Evolutionary conservation across 2,797 vertebrate genomes (phyloP).

Genomic region (Salmo trutta): DNA sequence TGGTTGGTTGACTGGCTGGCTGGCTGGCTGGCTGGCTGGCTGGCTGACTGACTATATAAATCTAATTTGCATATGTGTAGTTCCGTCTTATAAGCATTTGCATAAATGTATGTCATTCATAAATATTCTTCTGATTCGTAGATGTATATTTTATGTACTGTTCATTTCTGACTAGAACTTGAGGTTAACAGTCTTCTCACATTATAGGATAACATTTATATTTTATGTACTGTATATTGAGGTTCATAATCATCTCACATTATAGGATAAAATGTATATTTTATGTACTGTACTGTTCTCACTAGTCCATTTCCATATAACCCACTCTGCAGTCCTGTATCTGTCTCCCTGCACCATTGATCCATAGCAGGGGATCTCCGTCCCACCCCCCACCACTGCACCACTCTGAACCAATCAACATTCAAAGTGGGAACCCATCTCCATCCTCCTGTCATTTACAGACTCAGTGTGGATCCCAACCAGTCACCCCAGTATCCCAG

Average conservation of each 20-base stretch:
- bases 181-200: not conserved
- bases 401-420: constrained; percentile 24
- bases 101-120: not conserved
- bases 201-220: not conserved
- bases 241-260: not conserved
- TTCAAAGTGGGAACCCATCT: constrained; percentile 20
- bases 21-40: too few species aligned
- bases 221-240: not conserved
- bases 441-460: not conserved
- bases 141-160: not conserved
- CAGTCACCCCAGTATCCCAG: constrained; percentile 15
- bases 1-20: rapidly evolving
- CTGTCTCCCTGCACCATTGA: not conserved
- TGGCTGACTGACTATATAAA: too few species aligned
- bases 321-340: not conserved
- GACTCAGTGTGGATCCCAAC: not conserved
- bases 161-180: not conserved
- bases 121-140: not conserved
- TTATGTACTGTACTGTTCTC: not conserved
- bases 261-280: not conserved
- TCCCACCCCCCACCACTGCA: not conserved
- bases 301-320: not conserved
- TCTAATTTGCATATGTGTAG: too few species aligned
- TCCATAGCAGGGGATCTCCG: not conserved
- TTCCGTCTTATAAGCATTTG: not conserved